Percentiles rank a stretch among this genome's conserved stretches.
Conservation (phyloP, 2,113 vertebrate genomes). For the Xenopus tropicalis region DNA sequence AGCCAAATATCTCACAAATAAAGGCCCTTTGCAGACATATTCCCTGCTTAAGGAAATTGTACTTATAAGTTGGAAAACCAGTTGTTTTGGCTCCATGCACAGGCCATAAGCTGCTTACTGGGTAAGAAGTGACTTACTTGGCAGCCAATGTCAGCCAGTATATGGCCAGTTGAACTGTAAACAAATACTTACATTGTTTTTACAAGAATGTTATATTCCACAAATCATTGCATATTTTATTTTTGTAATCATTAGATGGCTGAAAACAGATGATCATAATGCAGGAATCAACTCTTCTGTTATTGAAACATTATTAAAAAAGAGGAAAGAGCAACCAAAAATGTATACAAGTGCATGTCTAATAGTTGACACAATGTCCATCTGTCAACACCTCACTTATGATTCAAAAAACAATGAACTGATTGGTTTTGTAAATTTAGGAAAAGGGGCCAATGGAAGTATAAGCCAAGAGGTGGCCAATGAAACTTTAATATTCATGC, state of each 20-base stretch:
- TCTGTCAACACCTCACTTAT: constrained; percentile 46
- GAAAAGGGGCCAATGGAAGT: constrained; percentile 25
- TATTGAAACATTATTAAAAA: constrained; percentile 34
- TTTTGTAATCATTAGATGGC: constrained; percentile 31
- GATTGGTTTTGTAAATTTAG: constrained; percentile 48
- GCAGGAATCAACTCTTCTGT: constrained; percentile 34
- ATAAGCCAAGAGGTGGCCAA: constrained; percentile 37
- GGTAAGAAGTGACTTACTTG: too few species aligned
- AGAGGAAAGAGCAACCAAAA: constrained; percentile 5
- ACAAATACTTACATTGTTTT: too few species aligned
- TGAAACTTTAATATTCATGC: constrained; percentile 45
- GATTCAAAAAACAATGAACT: constrained; percentile 35
- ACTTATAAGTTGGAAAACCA: too few species aligned
- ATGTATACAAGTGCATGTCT: constrained; percentile 36
- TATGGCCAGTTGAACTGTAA: too few species aligned
- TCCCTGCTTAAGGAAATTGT: too few species aligned
- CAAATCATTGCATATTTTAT: too few species aligned
- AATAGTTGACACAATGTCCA: constrained; percentile 44
- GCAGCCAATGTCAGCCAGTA: too few species aligned
- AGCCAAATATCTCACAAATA: too few species aligned
- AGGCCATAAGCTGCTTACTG: too few species aligned
- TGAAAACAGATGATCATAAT: constrained; percentile 35
- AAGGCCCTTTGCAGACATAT: too few species aligned
- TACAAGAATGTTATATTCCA: too few species aligned
- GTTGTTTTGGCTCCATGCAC: too few species aligned